phyloP scores from a whole-genome alignment of 2,888 invertebrate genomes.

The Synergus gifuensis region DNA sequence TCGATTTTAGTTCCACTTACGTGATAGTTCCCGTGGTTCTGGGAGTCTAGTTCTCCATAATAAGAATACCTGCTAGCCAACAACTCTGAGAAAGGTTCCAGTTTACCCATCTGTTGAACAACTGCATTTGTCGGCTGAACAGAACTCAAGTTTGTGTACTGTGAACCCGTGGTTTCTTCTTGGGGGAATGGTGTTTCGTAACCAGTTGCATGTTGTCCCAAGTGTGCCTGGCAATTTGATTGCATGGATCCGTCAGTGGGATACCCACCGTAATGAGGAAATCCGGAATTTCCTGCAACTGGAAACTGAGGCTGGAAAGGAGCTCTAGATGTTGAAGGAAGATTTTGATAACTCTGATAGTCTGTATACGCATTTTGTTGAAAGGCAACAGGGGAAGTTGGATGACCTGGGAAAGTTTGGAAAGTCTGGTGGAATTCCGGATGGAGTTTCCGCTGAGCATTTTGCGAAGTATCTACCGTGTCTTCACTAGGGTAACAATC shows the following conservation, averaged over 20 bases:
- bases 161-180: constrained; percentile 79
- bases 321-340: constrained; percentile 71
- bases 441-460: constrained; percentile 77
- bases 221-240: constrained; percentile 63
- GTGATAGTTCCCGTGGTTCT: constrained; percentile 55
- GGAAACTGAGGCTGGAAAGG: constrained; percentile 61
- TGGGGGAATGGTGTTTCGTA: constrained; percentile 67
- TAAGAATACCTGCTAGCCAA: constrained; percentile 81
- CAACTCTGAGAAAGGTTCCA: constrained; percentile 85
- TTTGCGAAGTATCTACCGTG: constrained; percentile 76
- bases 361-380: constrained; percentile 62
- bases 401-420: constrained; percentile 66
- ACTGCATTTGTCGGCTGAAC: constrained; percentile 76
- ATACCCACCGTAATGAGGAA: constrained; percentile 65
- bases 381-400: constrained; percentile 51
- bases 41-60: constrained; percentile 70
- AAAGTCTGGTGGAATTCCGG: constrained; percentile 73
- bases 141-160: constrained; percentile 85
- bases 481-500: constrained; percentile 81
- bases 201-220: constrained; percentile 55
- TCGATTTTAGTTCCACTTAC: constrained; percentile 53
- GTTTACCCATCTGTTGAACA: constrained; percentile 80
- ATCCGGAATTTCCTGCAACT: constrained; percentile 59
- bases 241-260: constrained; percentile 25
- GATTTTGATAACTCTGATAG: constrained; percentile 62